phyloP scores from a whole-genome alignment of 2,888 invertebrate species.

The Chelonus formosanus region DNA sequence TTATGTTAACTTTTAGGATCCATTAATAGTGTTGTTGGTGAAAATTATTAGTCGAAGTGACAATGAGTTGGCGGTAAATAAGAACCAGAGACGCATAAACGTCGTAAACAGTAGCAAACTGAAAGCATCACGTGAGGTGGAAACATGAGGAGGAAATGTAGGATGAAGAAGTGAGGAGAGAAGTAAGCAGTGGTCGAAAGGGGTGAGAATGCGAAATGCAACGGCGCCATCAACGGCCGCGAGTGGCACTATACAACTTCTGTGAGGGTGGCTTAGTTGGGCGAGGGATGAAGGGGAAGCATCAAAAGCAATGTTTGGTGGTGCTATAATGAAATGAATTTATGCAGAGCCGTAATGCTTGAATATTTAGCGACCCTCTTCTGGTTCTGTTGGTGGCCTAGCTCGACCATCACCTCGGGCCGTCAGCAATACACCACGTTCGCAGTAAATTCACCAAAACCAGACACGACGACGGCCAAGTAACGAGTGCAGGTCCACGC shows the following conservation, averaged over 20 bases:
- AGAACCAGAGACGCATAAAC: neutral
- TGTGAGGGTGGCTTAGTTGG: constrained; percentile 50
- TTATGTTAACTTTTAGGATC: neutral
- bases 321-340: constrained; percentile 73
- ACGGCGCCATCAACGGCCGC: constrained; percentile 45
- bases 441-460: constrained; percentile 31
- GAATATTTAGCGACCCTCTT: constrained; percentile 64
- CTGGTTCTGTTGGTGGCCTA: constrained; percentile 61
- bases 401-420: constrained; percentile 47
- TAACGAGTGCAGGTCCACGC: constrained; percentile 6
- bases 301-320: constrained; percentile 72
- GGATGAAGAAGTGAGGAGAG: neutral
- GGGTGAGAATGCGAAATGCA: constrained; percentile 21
- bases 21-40: neutral
- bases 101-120: too few species aligned
- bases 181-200: neutral
- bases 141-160: constrained; percentile 2
- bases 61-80: neutral
- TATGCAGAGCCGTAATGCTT: constrained; percentile 74
- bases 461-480: constrained; percentile 17
- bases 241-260: constrained; percentile 39
- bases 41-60: constrained; percentile 5
- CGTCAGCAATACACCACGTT: constrained; percentile 25
- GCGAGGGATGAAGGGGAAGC: constrained; percentile 52
- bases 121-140: neutral